Conservation (phyloP, 1,140 invertebrate species). For the Rhynchophorus ferrugineus region DNA sequence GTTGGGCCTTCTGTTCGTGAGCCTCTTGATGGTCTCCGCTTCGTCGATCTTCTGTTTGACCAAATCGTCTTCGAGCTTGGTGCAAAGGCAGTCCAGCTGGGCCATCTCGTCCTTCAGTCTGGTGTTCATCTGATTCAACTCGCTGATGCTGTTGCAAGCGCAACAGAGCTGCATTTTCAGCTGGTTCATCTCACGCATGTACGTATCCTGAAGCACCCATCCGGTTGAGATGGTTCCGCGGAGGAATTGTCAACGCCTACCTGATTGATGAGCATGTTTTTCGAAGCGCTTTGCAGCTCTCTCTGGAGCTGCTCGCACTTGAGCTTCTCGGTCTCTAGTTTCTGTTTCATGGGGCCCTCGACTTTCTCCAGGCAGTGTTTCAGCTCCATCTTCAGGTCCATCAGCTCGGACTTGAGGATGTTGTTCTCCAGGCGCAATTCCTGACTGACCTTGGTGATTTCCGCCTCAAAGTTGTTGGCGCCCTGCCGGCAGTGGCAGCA, state of each 20-base stretch:
- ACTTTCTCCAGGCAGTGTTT: conserved; percentile 33
- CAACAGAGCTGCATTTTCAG: conserved; percentile 30
- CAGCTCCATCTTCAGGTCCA: conserved; percentile 30
- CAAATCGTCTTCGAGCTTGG: conserved; percentile 34
- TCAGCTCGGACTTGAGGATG: conserved; percentile 28
- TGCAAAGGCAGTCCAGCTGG: conserved; percentile 23
- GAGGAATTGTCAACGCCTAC: no score
- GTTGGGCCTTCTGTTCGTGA: conserved; percentile 16
- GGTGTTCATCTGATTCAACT: conserved; percentile 28
- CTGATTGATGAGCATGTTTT: conserved; percentile 22
- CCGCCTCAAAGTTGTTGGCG: not conserved
- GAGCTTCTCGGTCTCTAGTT: conserved; percentile 23
- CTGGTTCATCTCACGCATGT: conserved; percentile 24
- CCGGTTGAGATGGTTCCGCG: no score
- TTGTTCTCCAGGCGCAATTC: conserved; percentile 31
- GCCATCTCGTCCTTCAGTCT: conserved; percentile 28
- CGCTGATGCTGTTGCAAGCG: conserved; percentile 26
- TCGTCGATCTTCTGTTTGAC: conserved; percentile 36
- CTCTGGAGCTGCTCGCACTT: conserved; percentile 25
- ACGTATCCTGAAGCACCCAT: conserved; percentile 17
- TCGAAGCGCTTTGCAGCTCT: conserved; percentile 20
- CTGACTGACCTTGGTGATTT: conserved; percentile 24
- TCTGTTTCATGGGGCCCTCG: conserved; percentile 29
- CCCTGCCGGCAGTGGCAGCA: conserved; percentile 9
- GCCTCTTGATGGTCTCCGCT: conserved; percentile 30